These are phyloP conservation scores for Gasterosteus nipponicus DNA, from an alignment of 2,113 vertebrate species.

Conservation along the genomic window DNA sequence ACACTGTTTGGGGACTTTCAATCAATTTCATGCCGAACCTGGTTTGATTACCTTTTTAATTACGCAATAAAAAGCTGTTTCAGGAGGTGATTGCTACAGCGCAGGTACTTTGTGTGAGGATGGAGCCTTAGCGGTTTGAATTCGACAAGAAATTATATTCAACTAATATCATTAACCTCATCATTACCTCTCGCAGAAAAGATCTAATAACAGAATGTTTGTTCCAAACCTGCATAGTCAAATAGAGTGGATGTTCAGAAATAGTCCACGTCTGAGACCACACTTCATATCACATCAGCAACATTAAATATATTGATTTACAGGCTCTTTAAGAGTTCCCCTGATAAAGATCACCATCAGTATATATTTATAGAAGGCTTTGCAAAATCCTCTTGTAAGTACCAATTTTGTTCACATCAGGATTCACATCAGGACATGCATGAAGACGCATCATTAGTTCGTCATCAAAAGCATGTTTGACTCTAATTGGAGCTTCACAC, in stretches of 20 bases:
- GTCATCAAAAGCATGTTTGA: background rate
- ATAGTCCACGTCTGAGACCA: background rate
- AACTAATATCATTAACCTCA: constrained; percentile 1
- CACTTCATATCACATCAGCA: background rate
- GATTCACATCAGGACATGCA: background rate
- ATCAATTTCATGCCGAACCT: constrained; percentile 6
- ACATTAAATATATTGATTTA: background rate
- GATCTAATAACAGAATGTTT: background rate
- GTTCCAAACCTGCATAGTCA: background rate
- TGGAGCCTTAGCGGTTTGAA: background rate
- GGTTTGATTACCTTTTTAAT: constrained; percentile 39
- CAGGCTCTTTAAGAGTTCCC: background rate
- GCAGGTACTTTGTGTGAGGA: background rate
- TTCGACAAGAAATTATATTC: background rate
- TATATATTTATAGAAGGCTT: background rate
- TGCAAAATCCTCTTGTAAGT: background rate
- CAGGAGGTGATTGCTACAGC: background rate
- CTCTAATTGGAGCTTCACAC: background rate
- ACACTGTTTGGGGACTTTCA: background rate
- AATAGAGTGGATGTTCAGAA: background rate
- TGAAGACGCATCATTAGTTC: background rate
- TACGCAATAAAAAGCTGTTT: constrained; percentile 16
- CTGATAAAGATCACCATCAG: background rate
- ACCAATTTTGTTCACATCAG: background rate
- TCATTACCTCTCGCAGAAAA: background rate